Percentiles rank a stretch among this genome's conserved stretches.
Conservation (phyloP, 2,797 vertebrate species). For the Loris lydekkerianus region DNA sequence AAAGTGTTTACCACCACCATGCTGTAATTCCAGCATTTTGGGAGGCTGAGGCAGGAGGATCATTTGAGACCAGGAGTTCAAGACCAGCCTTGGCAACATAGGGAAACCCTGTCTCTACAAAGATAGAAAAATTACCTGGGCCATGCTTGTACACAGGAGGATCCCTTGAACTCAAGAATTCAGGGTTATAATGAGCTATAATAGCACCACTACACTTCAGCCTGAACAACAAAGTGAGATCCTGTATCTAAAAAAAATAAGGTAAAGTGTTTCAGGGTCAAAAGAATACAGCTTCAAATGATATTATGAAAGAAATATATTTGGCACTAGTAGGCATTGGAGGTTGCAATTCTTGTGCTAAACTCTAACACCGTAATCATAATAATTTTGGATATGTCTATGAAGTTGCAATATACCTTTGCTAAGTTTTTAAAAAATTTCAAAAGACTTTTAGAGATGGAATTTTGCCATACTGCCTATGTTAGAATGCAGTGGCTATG, state of each 20-base stretch:
- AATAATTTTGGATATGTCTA: neutral
- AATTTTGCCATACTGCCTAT: neutral
- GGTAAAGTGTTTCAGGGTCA: neutral
- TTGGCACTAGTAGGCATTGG: neutral
- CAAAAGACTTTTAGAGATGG: neutral
- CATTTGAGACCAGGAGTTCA: neutral
- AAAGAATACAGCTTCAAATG: slow-evolving; percentile 24
- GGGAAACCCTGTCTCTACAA: neutral
- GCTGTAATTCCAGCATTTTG: neutral
- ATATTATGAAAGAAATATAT: neutral
- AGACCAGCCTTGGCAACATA: neutral
- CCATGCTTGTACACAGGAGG: no score
- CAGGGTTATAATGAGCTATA: no score
- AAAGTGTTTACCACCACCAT: neutral
- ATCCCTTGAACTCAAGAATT: no score
- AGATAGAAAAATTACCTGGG: no score
- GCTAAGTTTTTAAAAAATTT: neutral
- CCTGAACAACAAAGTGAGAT: no score
- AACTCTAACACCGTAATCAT: neutral
- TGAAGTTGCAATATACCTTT: neutral
- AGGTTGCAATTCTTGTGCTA: neutral
- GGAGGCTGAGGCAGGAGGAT: neutral
- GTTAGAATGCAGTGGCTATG: neutral
- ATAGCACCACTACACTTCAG: no score
- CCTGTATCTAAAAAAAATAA: no score